A percentile compares a stretch with the other conserved stretches of the same genome.
phyloP scores from a whole-genome alignment of 2,888 invertebrate species.

The Dynastes maya region DNA sequence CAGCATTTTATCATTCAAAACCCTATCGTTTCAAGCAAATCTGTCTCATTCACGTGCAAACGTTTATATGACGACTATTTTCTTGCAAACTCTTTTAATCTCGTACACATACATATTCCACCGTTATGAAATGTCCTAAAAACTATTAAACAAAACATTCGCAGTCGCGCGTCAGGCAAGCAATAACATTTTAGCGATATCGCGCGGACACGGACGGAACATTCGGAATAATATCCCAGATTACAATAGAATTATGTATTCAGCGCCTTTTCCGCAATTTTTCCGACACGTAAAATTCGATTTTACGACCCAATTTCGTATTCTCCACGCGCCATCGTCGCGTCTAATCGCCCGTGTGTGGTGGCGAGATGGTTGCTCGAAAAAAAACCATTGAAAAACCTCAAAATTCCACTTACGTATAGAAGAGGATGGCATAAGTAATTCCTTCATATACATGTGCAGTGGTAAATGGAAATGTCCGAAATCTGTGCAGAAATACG shows the following conservation, averaged over 20 bases:
- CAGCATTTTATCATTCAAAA: no score
- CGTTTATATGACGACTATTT: no score
- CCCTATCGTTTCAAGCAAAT: no score
- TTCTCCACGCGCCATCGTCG: conserved; percentile 11
- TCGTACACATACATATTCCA: background rate
- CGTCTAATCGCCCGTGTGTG: conserved; percentile 20
- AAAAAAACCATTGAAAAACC: conserved; percentile 17
- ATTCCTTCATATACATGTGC: background rate
- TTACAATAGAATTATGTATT: conserved; percentile 33
- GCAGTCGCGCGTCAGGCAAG: background rate
- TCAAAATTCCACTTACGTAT: conserved; percentile 8
- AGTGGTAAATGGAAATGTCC: background rate
- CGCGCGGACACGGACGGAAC: background rate
- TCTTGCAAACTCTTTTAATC: no score
- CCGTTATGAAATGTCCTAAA: background rate
- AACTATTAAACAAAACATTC: background rate
- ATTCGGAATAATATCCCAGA: conserved; percentile 12
- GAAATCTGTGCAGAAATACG: no score
- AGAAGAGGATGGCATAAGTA: background rate
- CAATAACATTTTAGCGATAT: background rate
- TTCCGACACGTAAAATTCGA: conserved; percentile 40
- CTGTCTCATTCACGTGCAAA: no score
- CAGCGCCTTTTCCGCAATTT: conserved; percentile 24
- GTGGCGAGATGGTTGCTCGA: background rate
- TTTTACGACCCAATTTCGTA: conserved; percentile 28